Evolutionary conservation across 1,140 invertebrate species (phyloP), one percentile per base, ranked within the genome.

Genomic region (Magallana gigas): DNA sequence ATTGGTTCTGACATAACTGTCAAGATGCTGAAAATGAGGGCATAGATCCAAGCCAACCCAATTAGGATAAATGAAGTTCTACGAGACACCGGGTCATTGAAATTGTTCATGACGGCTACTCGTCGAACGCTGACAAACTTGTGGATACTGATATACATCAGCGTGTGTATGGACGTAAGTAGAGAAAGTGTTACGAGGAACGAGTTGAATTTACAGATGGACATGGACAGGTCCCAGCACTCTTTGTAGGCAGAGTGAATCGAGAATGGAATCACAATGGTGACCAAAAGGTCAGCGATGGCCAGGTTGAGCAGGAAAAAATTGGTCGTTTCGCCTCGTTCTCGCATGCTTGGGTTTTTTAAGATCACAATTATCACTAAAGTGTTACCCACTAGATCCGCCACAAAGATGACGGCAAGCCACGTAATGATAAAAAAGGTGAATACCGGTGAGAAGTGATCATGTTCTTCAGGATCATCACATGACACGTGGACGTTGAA

Each of bases 141-240:
- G 86, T 94, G 92, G 8, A 94, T 87, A 60, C 93, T 93, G 48
- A 95, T 95, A 87, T 95, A 95, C 95, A 95, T 95, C 5, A 95
- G 92, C 0, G 95, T 95, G 82, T 95, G 95, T 36, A 95, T 93
- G 57, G 95, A 95, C 6, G 93, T 90, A 18, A 94, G 92, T 59
- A 95, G 91, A 23, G 94, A 95, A n/a, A 95, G 90, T 5, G 94
- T 91, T 86, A 93, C 95, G 48, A 94, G 88, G 91, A 95, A 95
- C 3, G 93, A 94, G 80, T 95, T 95, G 29, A 95, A 90, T 83
- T 90, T 86, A 86, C 95, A 95, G 56, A 94, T 88, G 2, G 29
- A 85, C 62, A 76, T 48, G 23, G 80, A 57, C 84, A 12, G 90
- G 12, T 3, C 91, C 92, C 88, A 95, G 94, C 16, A 92, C 88